Percentiles rank a stretch among this genome's conserved stretches.
phyloP scores from a whole-genome alignment of 2,797 vertebrate genomes.

The Cephalopachus bancanus region DNA sequence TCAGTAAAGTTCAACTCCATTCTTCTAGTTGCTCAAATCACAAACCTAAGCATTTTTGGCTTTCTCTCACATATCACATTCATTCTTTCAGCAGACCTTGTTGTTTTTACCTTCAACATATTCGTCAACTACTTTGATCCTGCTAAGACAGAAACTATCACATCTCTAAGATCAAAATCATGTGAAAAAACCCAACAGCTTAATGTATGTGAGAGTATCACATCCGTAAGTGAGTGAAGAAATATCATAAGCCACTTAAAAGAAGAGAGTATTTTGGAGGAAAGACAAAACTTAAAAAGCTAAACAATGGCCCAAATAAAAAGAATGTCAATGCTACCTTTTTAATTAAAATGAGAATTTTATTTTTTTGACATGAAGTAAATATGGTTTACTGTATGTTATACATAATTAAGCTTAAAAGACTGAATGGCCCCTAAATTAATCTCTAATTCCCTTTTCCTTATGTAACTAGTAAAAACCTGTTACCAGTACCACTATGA shows the following conservation, averaged over 20 bases:
- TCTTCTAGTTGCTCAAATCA: neutral
- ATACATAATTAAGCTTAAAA: conserved; percentile 37
- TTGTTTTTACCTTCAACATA: neutral
- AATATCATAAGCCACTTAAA: neutral
- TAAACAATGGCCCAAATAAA: conserved; percentile 31
- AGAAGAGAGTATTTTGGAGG: conserved; percentile 3
- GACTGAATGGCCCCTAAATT: neutral
- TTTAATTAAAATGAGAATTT: conserved; percentile 27
- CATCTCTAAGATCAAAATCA: neutral
- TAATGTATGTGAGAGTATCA: neutral
- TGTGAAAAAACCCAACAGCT: neutral
- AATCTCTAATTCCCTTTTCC: neutral
- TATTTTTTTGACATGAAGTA: neutral
- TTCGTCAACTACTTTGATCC: neutral
- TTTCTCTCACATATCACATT: conserved; percentile 16
- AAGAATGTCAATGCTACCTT: conserved; percentile 13
- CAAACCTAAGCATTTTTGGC: neutral
- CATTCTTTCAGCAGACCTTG: neutral
- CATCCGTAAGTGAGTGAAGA: neutral
- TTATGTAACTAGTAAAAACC: neutral
- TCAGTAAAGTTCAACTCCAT: neutral
- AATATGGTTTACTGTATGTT: neutral
- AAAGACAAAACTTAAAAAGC: conserved; percentile 41
- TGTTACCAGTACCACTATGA: conserved; percentile 6
- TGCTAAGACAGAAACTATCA: neutral